Conservation (phyloP, 2,113 vertebrate species). For the Daboia siamensis region DNA sequence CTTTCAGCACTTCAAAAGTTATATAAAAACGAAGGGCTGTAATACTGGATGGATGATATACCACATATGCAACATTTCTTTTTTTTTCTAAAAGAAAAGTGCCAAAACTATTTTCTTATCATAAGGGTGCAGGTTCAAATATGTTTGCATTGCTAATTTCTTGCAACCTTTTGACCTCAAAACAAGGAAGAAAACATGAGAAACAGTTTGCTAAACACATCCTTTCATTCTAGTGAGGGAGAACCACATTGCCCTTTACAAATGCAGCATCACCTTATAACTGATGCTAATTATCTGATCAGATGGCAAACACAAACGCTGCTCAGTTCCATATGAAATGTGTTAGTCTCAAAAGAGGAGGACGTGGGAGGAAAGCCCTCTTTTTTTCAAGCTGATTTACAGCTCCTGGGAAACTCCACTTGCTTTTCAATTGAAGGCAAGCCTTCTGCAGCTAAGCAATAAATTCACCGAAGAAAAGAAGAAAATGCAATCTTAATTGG, state of each 20-base stretch:
- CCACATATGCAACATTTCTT: background rate
- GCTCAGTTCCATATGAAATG: conserved; percentile 55
- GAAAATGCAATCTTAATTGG: background rate
- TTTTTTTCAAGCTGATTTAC: conserved; percentile 57
- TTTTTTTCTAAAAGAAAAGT: conserved; percentile 20
- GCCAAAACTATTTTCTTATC: conserved; percentile 50
- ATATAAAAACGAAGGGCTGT: background rate
- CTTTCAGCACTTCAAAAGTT: background rate
- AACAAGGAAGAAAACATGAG: conserved; percentile 30
- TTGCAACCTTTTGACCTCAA: conserved; percentile 48
- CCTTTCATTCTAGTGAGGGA: conserved; percentile 39
- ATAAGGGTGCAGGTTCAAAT: conserved; percentile 50
- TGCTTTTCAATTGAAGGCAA: conserved; percentile 36
- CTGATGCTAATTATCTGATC: conserved; percentile 63
- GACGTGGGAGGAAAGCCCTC: conserved; percentile 14
- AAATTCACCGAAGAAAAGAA: conserved; percentile 36
- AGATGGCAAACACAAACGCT: conserved; percentile 57
- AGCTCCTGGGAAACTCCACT: conserved; percentile 50
- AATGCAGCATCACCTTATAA: conserved; percentile 51
- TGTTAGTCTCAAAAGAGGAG: conserved; percentile 49
- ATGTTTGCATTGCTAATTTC: conserved; percentile 60
- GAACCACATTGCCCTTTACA: conserved; percentile 42
- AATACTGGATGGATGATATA: background rate
- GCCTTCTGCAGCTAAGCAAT: conserved; percentile 45
- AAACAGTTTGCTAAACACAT: conserved; percentile 46